phyloP scores from a whole-genome alignment of 1,140 invertebrate species.

The Dysdera silvatica region DNA sequence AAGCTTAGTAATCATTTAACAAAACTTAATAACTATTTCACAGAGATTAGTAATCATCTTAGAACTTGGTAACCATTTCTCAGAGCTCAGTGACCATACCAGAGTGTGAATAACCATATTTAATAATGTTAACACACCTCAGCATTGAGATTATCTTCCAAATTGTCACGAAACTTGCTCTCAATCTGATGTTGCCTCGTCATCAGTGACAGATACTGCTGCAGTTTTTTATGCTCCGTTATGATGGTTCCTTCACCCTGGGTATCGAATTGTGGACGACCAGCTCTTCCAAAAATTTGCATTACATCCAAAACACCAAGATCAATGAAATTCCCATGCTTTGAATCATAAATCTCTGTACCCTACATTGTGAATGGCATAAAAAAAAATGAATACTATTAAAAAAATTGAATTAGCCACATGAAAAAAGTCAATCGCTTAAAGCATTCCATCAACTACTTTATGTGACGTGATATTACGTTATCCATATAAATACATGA shows the following conservation, averaged over 20 bases:
- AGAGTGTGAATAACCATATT: too few species aligned
- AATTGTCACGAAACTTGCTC: conserved; percentile 83
- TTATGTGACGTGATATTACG: too few species aligned
- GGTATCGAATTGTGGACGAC: conserved; percentile 69
- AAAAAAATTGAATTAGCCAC: too few species aligned
- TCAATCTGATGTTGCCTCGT: conserved; percentile 98
- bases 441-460: too few species aligned
- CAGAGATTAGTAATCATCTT: too few species aligned
- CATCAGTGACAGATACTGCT: conserved; percentile 86
- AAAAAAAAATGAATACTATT: conserved; percentile 3
- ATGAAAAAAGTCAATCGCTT: too few species aligned
- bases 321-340: conserved; percentile 88
- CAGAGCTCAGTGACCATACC: too few species aligned
- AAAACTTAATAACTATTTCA: too few species aligned
- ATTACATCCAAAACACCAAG: conserved; percentile 94
- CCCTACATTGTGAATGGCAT: conserved; percentile 54
- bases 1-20: too few species aligned
- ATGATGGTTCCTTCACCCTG: conserved; percentile 90
- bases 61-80: too few species aligned
- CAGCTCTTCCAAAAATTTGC: conserved; percentile 98
- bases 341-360: conserved; percentile 95
- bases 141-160: conserved; percentile 96
- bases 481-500: too few species aligned
- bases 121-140: conserved; percentile 70
- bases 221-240: conserved; percentile 82